Conservation (phyloP, 37 sponge, comb jelly and placozoan genomes). For the Eunapius fragilis region DNA sequence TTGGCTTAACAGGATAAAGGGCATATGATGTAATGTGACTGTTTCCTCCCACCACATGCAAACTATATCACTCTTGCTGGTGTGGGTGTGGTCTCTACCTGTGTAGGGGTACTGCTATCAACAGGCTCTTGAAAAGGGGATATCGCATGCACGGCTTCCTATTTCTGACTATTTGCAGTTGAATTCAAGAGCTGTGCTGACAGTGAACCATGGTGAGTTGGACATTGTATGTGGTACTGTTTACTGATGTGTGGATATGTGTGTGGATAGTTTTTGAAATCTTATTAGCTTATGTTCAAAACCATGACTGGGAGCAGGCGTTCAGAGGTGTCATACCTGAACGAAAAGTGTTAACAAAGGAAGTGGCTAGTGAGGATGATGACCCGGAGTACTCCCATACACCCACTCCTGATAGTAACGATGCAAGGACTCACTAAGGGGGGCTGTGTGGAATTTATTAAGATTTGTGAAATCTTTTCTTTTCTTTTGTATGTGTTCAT, state of each 20-base stretch:
- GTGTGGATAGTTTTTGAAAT: constrained; percentile 79
- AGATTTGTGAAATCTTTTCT: too few species aligned
- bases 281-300: constrained; percentile 49
- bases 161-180: constrained; percentile 63
- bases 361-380: neutral
- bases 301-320: constrained; percentile 70
- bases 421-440: neutral
- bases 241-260: neutral
- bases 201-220: constrained; percentile 84
- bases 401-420: neutral
- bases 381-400: neutral
- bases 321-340: constrained; percentile 63
- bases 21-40: too few species aligned
- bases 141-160: constrained; percentile 83
- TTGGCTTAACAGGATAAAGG: too few species aligned
- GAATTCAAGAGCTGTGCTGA: constrained; percentile 70
- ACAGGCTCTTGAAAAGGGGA: constrained; percentile 57
- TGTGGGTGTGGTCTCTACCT: too few species aligned
- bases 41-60: too few species aligned
- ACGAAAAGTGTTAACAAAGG: constrained; percentile 37
- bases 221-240: neutral
- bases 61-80: too few species aligned
- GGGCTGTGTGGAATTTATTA: too few species aligned
- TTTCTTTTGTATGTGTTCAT: too few species aligned
- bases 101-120: constrained; percentile 82